Evolutionary conservation across 2,888 invertebrate species (phyloP), one percentile per base, ranked within the genome.

Genomic region (Podabrus alpinus): DNA sequence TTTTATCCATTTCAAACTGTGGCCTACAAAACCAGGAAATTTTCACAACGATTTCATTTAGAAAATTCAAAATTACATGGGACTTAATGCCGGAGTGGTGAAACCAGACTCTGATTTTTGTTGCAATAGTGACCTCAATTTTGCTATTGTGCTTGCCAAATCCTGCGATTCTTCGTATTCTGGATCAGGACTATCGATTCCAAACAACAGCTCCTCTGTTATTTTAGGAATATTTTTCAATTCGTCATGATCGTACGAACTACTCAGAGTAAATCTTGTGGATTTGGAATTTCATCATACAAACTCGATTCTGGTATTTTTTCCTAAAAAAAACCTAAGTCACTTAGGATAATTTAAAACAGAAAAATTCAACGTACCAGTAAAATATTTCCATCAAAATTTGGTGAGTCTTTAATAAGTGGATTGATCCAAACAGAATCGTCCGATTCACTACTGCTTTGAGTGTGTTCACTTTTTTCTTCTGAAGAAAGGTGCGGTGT

Each of bases 131-230:
- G 90, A 91, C 68, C 93, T 86, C 68, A 93, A 86, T 84, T 92
- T 92, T 66, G 93, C 93, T 82, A 93, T 93, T 81, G 92, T 92
- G 74, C 92, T 91, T 72, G 93, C 92, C 68, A 94, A 90, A 86
- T 93, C 93, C 0, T 92, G 92, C 0, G 92, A 90, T 82, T 93
- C 94, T 84, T 94, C 93, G 83, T 93, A 93, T 82, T 93, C 91
- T 0, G 92, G 92, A 79, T 90, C 91, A 0, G 88, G 87, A 80
- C 86, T 87, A 15, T 83, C 83, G n/a, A 71, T 78, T 1, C 72
- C 73, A 5, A 68, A 11, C 5, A 75, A 64, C 1, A 77, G 70
- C 7, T 82, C 81, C 69, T 80, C 79, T 9, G 74, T 72, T 68
- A 79, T 80, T 69, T 75, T 79, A 13, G 81, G 81, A 67, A 82